Percentiles rank a stretch among this genome's conserved stretches.
Evolutionary conservation across 2,888 invertebrate species (phyloP).

Genomic region (Scaptomyza flava): DNA sequence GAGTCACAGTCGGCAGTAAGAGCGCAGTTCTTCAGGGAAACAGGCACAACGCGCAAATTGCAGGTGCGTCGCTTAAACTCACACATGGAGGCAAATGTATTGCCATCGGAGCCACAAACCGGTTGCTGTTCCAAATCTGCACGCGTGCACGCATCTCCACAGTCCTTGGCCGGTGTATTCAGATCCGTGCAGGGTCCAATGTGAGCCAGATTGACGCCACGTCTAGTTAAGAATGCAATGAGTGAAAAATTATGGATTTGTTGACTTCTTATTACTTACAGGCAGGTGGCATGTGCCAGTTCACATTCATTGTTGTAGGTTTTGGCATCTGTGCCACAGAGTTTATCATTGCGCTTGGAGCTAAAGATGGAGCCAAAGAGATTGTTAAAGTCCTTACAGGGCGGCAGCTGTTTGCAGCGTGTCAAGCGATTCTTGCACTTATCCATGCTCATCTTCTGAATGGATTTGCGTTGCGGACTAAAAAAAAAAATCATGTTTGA

Average conservation of each 20-base stretch:
- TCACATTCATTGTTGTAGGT: conserved; percentile 94
- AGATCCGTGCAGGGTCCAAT: conserved; percentile 93
- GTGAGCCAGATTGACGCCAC: conserved; percentile 94
- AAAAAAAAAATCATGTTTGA: background rate
- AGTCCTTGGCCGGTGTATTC: conserved; percentile 84
- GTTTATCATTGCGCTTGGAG: conserved; percentile 88
- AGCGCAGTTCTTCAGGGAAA: conserved; percentile 92
- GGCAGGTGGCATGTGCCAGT: conserved; percentile 92
- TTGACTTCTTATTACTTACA: conserved; percentile 86
- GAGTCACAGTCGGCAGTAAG: conserved; percentile 92
- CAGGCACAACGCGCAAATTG: conserved; percentile 93
- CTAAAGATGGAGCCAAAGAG: conserved; percentile 85
- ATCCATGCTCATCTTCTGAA: conserved; percentile 87
- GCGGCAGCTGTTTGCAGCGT: conserved; percentile 90
- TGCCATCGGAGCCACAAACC: conserved; percentile 95
- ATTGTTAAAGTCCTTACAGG: conserved; percentile 86
- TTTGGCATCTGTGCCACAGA: conserved; percentile 95
- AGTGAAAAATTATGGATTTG: no score
- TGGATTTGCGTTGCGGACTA: conserved; percentile 83
- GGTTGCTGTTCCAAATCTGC: conserved; percentile 88
- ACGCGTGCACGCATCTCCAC: conserved; percentile 86
- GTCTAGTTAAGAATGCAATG: conserved; percentile 85
- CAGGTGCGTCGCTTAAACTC: conserved; percentile 93
- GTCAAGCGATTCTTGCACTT: conserved; percentile 90
- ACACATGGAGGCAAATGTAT: conserved; percentile 94